A percentile compares a stretch with the other conserved stretches of the same genome.
Evolutionary conservation across 2,888 invertebrate genomes (phyloP).

Genomic region (Trilocha varians): DNA sequence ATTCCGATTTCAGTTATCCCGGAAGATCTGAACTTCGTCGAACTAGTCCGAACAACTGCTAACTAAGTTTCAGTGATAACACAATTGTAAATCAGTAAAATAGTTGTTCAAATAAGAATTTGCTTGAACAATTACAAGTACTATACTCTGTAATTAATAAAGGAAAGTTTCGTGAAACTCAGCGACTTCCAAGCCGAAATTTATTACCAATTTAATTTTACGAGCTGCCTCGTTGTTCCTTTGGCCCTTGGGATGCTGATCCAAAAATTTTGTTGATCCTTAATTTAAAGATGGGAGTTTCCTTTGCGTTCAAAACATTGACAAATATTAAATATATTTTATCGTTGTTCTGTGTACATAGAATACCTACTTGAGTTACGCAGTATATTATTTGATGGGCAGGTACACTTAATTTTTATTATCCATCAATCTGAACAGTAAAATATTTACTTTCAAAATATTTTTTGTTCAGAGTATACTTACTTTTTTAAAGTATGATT

Average conservation of each 20-base stretch:
- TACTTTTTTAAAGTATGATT: too few relatives aligned
- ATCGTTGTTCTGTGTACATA: too few relatives aligned
- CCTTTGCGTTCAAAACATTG: not conserved
- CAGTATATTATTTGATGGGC: too few relatives aligned
- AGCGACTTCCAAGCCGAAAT: slow-evolving; percentile 15
- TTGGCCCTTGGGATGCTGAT: not conserved
- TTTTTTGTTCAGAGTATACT: too few relatives aligned
- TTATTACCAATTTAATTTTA: slow-evolving; percentile 20
- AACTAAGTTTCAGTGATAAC: not conserved
- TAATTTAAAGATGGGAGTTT: not conserved
- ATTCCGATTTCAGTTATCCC: too few relatives aligned
- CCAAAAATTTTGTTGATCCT: not conserved
- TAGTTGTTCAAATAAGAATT: slow-evolving; percentile 3
- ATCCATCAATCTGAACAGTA: too few relatives aligned
- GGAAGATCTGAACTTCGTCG: not conserved
- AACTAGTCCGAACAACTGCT: not conserved
- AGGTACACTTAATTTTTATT: too few relatives aligned
- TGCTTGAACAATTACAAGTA: not conserved
- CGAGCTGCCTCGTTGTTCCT: slow-evolving; percentile 10
- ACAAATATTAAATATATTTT: not conserved
- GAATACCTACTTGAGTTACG: too few relatives aligned
- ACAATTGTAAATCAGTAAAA: slow-evolving; percentile 1
- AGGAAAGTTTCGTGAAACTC: slow-evolving; percentile 13
- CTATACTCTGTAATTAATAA: slow-evolving; percentile 8
- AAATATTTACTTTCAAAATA: too few relatives aligned